Conservation (phyloP, 2,888 invertebrate genomes). For the Melolontha melolontha region DNA sequence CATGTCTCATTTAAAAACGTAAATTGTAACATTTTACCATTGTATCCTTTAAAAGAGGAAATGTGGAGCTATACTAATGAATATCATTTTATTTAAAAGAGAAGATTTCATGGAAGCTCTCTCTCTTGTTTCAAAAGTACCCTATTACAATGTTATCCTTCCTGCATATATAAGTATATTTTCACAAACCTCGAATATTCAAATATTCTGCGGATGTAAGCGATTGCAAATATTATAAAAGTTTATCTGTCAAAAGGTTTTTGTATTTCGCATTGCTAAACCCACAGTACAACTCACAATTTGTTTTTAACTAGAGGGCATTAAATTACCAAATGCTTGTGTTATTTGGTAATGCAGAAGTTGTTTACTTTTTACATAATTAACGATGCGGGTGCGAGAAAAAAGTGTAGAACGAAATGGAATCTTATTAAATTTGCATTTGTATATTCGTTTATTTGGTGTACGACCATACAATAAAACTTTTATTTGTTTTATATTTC, state of each 20-base stretch:
- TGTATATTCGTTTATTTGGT: no score
- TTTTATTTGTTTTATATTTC: no score
- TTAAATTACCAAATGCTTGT: slow-evolving; percentile 24
- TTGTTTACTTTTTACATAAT: slow-evolving; percentile 33
- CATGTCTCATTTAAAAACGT: slow-evolving; percentile 17
- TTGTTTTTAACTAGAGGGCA: slow-evolving; percentile 34
- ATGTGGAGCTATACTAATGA: no score
- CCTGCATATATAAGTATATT: not conserved
- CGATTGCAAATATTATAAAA: slow-evolving; percentile 24
- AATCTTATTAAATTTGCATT: no score
- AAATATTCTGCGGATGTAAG: slow-evolving; percentile 22
- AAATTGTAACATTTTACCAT: no score
- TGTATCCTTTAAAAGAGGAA: no score
- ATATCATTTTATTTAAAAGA: no score
- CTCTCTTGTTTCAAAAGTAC: no score
- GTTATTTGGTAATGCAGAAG: slow-evolving; percentile 26
- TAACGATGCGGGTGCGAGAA: slow-evolving; percentile 2
- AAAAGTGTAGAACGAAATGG: not conserved
- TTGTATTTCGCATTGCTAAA: not conserved
- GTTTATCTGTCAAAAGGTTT: slow-evolving; percentile 36
- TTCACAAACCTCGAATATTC: slow-evolving; percentile 13
- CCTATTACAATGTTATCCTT: no score
- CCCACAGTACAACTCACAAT: slow-evolving; percentile 16
- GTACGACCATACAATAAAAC: no score
- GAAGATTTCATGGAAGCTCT: no score